Percentiles rank a stretch among this genome's conserved stretches.
Evolutionary conservation across 2,888 invertebrate genomes (phyloP).

Genomic region (Zele albiditarsus): DNA sequence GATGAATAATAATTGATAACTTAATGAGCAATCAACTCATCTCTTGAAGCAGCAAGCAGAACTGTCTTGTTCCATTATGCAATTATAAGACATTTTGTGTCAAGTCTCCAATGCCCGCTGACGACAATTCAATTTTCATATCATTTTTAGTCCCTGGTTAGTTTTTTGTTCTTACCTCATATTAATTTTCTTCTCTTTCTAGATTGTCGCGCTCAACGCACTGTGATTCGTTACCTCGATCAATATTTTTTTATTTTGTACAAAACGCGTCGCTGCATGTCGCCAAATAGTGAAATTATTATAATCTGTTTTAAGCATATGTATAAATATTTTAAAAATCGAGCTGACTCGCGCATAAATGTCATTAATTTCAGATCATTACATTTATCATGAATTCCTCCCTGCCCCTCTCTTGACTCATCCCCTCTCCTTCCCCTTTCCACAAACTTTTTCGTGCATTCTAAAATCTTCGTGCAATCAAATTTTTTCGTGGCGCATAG

Average conservation of each 20-base stretch:
- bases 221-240: conserved; percentile 50
- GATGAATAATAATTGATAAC: conserved; percentile 42
- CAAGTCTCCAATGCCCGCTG: not conserved
- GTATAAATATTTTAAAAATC: not conserved
- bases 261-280: conserved; percentile 2
- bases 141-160: conserved; percentile 17
- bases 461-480: not conserved
- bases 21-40: conserved; percentile 34
- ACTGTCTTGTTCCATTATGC: not conserved
- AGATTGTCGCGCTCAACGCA: conserved; percentile 44
- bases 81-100: not conserved
- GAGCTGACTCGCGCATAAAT: not conserved
- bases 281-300: not conserved
- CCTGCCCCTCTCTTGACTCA: not conserved
- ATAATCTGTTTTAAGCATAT: not conserved
- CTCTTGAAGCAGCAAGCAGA: conserved; percentile 26
- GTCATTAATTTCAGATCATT: not conserved
- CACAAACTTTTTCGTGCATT: not conserved
- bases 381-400: not conserved
- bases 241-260: conserved; percentile 31
- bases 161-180: conserved; percentile 17
- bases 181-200: conserved; percentile 35
- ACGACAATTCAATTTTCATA: conserved; percentile 16
- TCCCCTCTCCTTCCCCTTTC: not conserved
- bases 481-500: not conserved